Conservation (phyloP, 2,888 invertebrate species). For the Eudasyphora cyanicolor region DNA sequence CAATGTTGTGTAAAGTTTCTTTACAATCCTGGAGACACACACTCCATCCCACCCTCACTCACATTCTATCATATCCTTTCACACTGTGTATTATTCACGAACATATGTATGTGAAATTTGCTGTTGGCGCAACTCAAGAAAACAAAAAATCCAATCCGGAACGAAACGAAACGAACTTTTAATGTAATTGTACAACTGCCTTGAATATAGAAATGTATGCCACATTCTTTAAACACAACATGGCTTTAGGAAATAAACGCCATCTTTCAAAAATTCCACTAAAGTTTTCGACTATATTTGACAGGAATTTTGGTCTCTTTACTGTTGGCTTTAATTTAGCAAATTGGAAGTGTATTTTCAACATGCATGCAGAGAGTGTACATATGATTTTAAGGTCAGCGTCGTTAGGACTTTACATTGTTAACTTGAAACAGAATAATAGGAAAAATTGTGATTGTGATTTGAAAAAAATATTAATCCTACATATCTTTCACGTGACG, state of each 20-base stretch:
- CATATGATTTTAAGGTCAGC: too few species aligned
- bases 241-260: not conserved
- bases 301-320: slow-evolving; percentile 12
- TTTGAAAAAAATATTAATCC: too few species aligned
- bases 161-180: slow-evolving; percentile 7
- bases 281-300: slow-evolving; percentile 21
- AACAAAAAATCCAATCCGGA: not conserved
- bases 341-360: slow-evolving; percentile 24
- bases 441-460: too few species aligned
- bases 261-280: not conserved
- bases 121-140: not conserved
- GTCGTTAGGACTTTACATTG: too few species aligned
- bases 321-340: slow-evolving; percentile 17
- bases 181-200: slow-evolving; percentile 33
- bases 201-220: slow-evolving; percentile 13
- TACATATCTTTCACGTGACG: too few species aligned
- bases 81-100: too few species aligned
- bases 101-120: too few species aligned
- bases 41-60: not conserved
- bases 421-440: too few species aligned
- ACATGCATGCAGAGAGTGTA: too few species aligned
- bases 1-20: slow-evolving; percentile 21
- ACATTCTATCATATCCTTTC: too few species aligned
- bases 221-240: not conserved
- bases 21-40: not conserved